Evolutionary conservation across 2,888 invertebrate species (phyloP), one percentile per base, ranked within the genome.

Genomic region (Tenthredo amoena): DNA sequence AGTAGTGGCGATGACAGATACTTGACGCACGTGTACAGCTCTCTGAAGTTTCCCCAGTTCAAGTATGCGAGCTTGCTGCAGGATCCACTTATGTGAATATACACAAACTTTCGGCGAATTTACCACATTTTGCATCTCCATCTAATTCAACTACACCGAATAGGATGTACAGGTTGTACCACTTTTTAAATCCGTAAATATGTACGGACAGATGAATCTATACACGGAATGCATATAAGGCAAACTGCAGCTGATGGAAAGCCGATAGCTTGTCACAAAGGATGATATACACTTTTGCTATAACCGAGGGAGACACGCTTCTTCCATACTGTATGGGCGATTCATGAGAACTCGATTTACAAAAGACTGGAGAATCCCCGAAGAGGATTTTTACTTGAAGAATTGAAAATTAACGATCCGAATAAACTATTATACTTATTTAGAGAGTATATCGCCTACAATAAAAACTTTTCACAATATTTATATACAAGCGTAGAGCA

Each of bases 231-330:
- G 18, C n/a, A 76, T 47, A 76, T 76, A 26, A 40, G 10, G n/a
- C 34, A 47, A 76, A 76, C 76, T 76, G 76, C 76, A 76, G 43
- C 26, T 21, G 76, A 76, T 76, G 76, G 76, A 76, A 76, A 76
- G 47, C 76, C 76, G 76, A 76, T 76, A 47, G 26, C 47, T 76
- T 76, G 43, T 76, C 76, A 76, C 15, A 47, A 26, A 26, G 26
- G 76, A 26, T 76, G 76, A 47, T 47, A 26, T 47, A 76, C 47
- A 10, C 47, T 76, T 50, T 47, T 26, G 62, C 62, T 26, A 62
- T 12, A 26, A 62, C 10, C 62, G 62, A 26, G 26, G 12, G 9
- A 62, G 21, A 26, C 62, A 26, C 12, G 21, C 10, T 62, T 26
- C 21, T 62, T 26, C 12, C 0, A 62, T 21, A 21, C 62, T 26